Conservation (phyloP, 2,888 invertebrate species). For the Drosophila ustulata region DNA sequence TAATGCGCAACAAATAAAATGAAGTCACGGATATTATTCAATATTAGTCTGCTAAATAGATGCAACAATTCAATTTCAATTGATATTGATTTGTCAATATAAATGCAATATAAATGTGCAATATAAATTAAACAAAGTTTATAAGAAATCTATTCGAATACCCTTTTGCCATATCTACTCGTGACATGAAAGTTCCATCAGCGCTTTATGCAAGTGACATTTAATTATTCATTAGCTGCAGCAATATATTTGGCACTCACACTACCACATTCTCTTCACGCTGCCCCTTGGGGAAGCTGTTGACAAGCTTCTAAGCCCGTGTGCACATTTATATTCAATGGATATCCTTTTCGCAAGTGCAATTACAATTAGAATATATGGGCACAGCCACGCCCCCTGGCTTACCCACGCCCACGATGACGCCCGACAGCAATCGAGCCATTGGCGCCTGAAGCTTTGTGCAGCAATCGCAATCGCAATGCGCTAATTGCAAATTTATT, state of each 20-base stretch:
- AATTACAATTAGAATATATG: constrained; percentile 45
- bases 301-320: constrained; percentile 48
- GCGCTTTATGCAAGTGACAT: constrained; percentile 51
- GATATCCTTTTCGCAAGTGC: constrained; percentile 37
- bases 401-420: neutral
- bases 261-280: constrained; percentile 17
- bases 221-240: constrained; percentile 64
- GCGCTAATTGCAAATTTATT: constrained; percentile 72
- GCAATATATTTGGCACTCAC: constrained; percentile 46
- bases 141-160: no score
- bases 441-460: neutral
- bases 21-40: constrained; percentile 17
- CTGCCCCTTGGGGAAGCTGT: constrained; percentile 38
- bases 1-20: constrained; percentile 25
- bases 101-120: constrained; percentile 25
- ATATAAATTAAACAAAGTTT: no score
- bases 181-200: constrained; percentile 62
- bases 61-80: constrained; percentile 16
- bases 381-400: neutral
- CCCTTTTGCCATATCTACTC: neutral
- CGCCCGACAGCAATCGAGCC: constrained; percentile 14
- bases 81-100: constrained; percentile 8
- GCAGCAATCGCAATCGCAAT: constrained; percentile 9
- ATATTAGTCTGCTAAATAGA: no score
- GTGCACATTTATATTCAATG: constrained; percentile 50